Evolutionary conservation across 2,888 invertebrate genomes (phyloP), one percentile per base, ranked within the genome.

Genomic region (Tipula vernalis): DNA sequence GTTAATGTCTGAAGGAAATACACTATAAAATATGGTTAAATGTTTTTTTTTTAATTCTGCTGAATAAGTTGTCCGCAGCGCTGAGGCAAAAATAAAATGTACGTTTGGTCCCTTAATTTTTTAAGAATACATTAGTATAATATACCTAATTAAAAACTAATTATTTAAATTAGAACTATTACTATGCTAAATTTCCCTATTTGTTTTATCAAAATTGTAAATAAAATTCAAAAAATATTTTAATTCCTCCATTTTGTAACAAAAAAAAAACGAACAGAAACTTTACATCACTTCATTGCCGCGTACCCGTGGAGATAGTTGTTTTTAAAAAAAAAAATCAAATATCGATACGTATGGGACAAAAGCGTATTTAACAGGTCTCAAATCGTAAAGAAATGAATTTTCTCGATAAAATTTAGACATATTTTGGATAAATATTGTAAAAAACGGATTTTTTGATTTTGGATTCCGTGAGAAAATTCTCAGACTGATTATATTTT

Each of bases 401-500:
- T 10, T 12, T 10, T 71, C 10, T 28, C 71, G 10, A 4, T 2
- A 71, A 71, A 71, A 28, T 71, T n/a, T 28, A 28, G 2, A 28
- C 5, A 71, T 10, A 71, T 71, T 71, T 71, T 71, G 12, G 10
- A 2, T 71, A 71, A 84, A 84, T 84, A n/a, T 39, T 84, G 15
- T 39, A 8, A 39, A 84, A 84, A 39, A 39, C n/a, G 36, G 4
- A n/a, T 39, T 8, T 39, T 13, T 39, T 39, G n/a, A 84, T 39
- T 84, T 39, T 84, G 84, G 87, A 88, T 89, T 88, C 88, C 88
- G 88, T 88, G 88, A 88, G 88, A 88, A 89, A 88, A 84, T 89
- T 89, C 88, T 89, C 89, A 89, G 86, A 47, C 86, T 86, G 28
- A 18, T 28, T 86, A 36, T 86, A 44, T 89, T 89, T 90, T 90